phyloP scores from a whole-genome alignment of 2,888 invertebrate genomes.

The Drosophila mercatorum region DNA sequence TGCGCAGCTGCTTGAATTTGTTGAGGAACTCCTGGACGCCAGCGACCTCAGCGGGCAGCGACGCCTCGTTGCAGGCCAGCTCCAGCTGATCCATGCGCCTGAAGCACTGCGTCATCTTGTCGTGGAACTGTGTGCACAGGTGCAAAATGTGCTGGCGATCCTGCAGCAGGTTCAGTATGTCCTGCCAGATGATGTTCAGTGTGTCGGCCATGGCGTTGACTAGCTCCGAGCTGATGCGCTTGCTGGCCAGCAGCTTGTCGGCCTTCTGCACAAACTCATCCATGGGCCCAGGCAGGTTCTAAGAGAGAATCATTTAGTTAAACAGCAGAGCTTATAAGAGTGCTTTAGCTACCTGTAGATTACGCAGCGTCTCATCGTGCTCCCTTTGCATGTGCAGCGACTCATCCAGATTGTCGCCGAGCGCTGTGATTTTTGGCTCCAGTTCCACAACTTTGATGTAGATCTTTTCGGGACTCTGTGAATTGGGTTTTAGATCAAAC shows the following conservation, averaged over 20 bases:
- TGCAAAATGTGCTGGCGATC: constrained; percentile 91
- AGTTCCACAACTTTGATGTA: constrained; percentile 94
- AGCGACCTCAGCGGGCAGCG: constrained; percentile 90
- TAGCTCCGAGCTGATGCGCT: constrained; percentile 91
- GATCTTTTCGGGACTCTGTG: constrained; percentile 92
- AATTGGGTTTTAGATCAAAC: constrained; percentile 50
- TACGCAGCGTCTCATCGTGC: constrained; percentile 92
- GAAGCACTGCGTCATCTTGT: constrained; percentile 89
- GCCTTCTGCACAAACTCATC: constrained; percentile 94
- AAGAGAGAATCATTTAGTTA: constrained; percentile 46
- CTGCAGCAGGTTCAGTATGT: constrained; percentile 91
- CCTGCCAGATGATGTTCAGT: constrained; percentile 91
- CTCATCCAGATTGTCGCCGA: constrained; percentile 91
- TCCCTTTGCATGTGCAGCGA: constrained; percentile 90
- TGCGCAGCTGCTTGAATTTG: constrained; percentile 89
- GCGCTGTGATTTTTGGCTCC: constrained; percentile 91
- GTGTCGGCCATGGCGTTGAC: constrained; percentile 95
- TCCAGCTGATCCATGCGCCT: constrained; percentile 89
- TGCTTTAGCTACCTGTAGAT: constrained; percentile 89
- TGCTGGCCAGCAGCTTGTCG: constrained; percentile 92
- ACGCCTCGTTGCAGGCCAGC: constrained; percentile 88
- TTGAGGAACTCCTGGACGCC: constrained; percentile 89
- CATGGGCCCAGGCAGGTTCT: constrained; percentile 95
- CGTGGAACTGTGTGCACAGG: constrained; percentile 91
- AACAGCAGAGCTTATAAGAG: too few species aligned